Evolutionary conservation across 1,140 invertebrate species (phyloP).

Genomic region (Brachionus paranguensis): DNA sequence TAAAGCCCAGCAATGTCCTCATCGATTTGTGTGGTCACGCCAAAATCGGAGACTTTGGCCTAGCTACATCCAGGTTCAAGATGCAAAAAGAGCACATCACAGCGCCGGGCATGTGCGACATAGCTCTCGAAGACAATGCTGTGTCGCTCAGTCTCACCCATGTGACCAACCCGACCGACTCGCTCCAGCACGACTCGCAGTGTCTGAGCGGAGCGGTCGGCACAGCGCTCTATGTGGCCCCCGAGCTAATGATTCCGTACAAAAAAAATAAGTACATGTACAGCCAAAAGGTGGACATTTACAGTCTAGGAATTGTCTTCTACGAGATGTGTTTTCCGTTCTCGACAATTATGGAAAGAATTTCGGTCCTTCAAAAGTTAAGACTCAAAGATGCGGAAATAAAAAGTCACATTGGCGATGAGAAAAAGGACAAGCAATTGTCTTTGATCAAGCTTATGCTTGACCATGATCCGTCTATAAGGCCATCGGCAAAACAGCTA

Average conservation of each 20-base stretch:
- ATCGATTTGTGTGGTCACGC: conserved; percentile 4
- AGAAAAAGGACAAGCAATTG: neutral
- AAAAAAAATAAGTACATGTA: neutral
- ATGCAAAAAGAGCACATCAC: conserved; percentile 8
- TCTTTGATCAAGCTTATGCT: conserved; percentile 2
- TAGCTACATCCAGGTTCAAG: conserved; percentile 5
- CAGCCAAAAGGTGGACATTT: conserved; percentile 87
- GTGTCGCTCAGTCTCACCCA: neutral
- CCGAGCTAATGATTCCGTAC: neutral
- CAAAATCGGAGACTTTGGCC: conserved; percentile 39
- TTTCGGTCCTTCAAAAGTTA: conserved; percentile 50
- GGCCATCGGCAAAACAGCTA: conserved; percentile 6
- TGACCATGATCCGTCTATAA: neutral
- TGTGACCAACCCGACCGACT: neutral
- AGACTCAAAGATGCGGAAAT: neutral
- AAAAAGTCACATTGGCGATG: neutral
- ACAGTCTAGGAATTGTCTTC: conserved; percentile 84
- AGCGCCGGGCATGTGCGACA: neutral
- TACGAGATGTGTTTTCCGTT: conserved; percentile 85
- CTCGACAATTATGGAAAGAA: conserved; percentile 78
- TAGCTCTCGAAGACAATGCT: neutral
- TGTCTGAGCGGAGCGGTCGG: conserved; percentile 33
- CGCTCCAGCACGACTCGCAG: neutral
- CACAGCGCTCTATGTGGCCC: conserved; percentile 38
- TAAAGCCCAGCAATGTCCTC: conserved; percentile 36